phyloP scores from a whole-genome alignment of 2,888 invertebrate genomes.

The Protonemura montana region DNA sequence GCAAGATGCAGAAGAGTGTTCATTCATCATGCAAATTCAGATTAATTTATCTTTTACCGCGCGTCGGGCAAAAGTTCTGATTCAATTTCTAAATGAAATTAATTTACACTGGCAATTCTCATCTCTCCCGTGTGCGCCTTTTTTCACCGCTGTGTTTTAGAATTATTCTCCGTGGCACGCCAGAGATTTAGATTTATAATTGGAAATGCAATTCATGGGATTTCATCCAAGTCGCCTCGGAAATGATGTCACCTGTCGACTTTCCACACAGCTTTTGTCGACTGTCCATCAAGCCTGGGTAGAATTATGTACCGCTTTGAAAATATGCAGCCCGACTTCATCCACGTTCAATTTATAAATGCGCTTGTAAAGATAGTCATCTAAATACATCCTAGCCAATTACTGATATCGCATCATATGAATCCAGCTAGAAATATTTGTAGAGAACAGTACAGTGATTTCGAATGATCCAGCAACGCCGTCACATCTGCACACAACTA shows the following conservation, averaged over 20 bases:
- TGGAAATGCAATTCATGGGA: conserved; percentile 29
- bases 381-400: not conserved
- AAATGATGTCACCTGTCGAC: not conserved
- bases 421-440: not conserved
- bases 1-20: not conserved
- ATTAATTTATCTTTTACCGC: not conserved
- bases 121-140: not conserved
- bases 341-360: not conserved
- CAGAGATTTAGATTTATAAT: conserved; percentile 31
- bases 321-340: not conserved
- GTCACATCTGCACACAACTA: not conserved
- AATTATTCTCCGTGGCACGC: not conserved
- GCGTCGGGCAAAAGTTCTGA: not conserved
- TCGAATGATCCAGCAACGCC: not conserved
- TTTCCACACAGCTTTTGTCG: not conserved
- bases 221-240: conserved; percentile 2
- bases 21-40: not conserved
- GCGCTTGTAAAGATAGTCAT: not conserved
- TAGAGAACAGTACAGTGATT: not conserved
- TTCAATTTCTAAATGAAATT: conserved; percentile 17
- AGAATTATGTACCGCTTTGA: not conserved
- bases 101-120: conserved; percentile 23
- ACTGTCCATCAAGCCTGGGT: not conserved
- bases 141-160: not conserved
- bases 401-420: not conserved